These are phyloP conservation scores for Druceiella hillmani DNA, from an alignment of 2,888 invertebrate genomes.

Conservation along the genomic window DNA sequence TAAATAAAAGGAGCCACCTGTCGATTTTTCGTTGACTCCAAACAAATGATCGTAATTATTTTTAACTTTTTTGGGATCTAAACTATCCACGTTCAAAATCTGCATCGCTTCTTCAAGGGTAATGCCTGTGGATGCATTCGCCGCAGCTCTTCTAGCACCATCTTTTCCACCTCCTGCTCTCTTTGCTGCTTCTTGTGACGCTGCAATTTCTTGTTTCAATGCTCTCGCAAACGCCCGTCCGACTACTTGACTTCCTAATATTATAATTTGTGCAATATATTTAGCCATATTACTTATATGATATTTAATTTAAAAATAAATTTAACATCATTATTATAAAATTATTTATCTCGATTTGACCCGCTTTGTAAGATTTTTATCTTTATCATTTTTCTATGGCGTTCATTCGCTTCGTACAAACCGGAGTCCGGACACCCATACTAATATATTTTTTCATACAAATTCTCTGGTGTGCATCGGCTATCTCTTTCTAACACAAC, in stretches of 20 bases:
- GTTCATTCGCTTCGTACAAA: too few species aligned
- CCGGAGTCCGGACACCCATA: too few species aligned
- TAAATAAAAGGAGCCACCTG: constrained; percentile 94
- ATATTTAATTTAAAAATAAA: too few species aligned
- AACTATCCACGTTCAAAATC: constrained; percentile 77
- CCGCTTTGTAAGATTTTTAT: too few species aligned
- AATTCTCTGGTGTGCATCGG: too few species aligned
- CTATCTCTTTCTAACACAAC: too few species aligned
- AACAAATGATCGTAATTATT: constrained; percentile 85
- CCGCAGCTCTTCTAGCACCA: constrained; percentile 67
- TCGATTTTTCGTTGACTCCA: constrained; percentile 81
- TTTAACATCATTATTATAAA: too few species aligned
- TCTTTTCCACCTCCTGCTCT: constrained; percentile 65
- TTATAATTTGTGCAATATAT: constrained; percentile 85
- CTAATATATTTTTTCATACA: too few species aligned
- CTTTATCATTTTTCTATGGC: too few species aligned
- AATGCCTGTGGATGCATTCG: constrained; percentile 73
- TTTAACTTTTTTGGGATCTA: constrained; percentile 62
- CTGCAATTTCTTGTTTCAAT: constrained; percentile 78
- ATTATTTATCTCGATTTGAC: too few species aligned
- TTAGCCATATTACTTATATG: too few species aligned
- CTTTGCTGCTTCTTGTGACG: constrained; percentile 82
- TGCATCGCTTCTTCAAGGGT: constrained; percentile 92
- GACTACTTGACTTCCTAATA: constrained; percentile 85
- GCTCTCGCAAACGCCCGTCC: constrained; percentile 91